Evolutionary conservation across 2,888 invertebrate species (phyloP), one percentile per base, ranked within the genome.

Genomic region (Tachina grossa): DNA sequence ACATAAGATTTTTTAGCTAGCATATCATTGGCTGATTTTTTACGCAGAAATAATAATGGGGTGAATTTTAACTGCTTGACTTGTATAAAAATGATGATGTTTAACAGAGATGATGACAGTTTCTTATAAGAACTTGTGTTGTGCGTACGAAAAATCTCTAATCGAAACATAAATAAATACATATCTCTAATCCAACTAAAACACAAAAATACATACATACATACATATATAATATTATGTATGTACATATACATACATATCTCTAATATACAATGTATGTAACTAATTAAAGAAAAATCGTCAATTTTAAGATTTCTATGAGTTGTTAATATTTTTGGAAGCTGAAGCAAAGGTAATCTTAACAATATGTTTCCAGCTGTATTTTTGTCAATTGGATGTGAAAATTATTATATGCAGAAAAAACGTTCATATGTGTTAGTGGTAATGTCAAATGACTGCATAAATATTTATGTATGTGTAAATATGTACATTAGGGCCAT

Each of bases 61-160:
- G 77, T 85, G 43, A 59, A 16, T 45, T 66, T 57, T 77, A 31
- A 9, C 10, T 31, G 68, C 74, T 53, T 41, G 14, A 39, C 0
- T 5, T 41, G 81, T 90, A 91, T 91, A 91, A 87, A 91, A 31
- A 91, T 85, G 90, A 90, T 89, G 90, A 90, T 90, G 90, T 81
- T 82, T 61, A 69, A 69, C 74, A 79, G 77, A 22, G 72, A 71
- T 61, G 63, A 59, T 78, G 45, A 88, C 90, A 91, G 89, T 91
- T 88, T 74, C 89, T 88, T 85, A 78, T 81, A 74, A 51, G 80
- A 81, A 76, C 39, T 57, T 47, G 65, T 51, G 63, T 76, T 66
- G 87, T 68, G 57, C 65, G 87, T 82, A 6, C 31, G 6, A 31
- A 31, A 31, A 5, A 57, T 43, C 49, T 41, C 19, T 49, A 13